These are phyloP conservation scores for Varanus salvator DNA, from an alignment of 2,113 vertebrate species.

Conservation along the genomic window DNA sequence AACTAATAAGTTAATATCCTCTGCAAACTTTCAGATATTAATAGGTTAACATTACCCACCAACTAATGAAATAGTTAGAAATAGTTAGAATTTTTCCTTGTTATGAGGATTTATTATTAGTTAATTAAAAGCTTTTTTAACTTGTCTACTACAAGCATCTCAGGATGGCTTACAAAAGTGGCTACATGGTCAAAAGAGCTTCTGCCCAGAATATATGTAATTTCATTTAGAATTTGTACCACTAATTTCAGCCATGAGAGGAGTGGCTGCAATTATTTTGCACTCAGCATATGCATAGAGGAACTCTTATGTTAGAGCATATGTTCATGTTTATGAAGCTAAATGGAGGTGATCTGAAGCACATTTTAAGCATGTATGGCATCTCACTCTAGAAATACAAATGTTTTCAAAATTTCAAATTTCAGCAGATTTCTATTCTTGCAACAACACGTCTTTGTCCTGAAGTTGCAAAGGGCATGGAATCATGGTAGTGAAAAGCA, in stretches of 20 bases:
- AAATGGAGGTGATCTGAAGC: background rate
- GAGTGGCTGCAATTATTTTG: background rate
- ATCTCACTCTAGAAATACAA: background rate
- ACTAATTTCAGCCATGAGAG: background rate
- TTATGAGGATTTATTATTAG: too few species aligned
- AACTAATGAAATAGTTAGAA: background rate
- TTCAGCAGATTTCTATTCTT: too few species aligned
- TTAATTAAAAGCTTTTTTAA: too few species aligned
- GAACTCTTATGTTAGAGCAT: background rate
- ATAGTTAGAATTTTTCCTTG: background rate
- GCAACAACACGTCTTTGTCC: too few species aligned
- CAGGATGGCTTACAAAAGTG: background rate
- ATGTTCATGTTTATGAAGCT: background rate
- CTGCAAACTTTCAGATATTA: background rate
- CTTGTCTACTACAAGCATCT: too few species aligned
- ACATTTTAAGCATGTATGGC: background rate
- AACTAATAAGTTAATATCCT: background rate
- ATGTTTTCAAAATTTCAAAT: background rate
- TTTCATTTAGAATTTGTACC: background rate
- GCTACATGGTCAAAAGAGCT: background rate
- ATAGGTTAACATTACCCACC: background rate
- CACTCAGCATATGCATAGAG: background rate
- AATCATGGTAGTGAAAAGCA: background rate
- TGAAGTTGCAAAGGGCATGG: background rate
- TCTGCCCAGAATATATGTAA: background rate